Conservation (phyloP, 2,797 vertebrate species). For the Onychomys arenicola region DNA sequence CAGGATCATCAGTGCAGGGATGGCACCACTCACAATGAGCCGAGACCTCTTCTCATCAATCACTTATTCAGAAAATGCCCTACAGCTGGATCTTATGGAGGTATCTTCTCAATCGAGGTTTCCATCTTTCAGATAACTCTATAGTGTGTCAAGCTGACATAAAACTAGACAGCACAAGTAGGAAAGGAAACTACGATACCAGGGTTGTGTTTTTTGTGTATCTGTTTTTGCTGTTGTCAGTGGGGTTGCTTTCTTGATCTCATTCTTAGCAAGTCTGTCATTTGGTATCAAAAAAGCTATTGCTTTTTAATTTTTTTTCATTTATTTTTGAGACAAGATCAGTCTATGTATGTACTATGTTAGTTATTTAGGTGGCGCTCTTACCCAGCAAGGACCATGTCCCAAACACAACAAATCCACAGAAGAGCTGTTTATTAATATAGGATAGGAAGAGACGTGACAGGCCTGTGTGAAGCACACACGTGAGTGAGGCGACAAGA, state of each 20-base stretch:
- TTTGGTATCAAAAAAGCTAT: background rate
- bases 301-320: background rate
- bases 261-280: background rate
- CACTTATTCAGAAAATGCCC: background rate
- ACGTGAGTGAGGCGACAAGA: too few species aligned
- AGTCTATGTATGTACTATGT: background rate
- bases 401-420: too few species aligned
- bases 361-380: too few species aligned
- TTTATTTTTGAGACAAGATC: background rate
- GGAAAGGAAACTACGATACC: background rate
- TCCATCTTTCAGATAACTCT: background rate
- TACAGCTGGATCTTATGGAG: background rate
- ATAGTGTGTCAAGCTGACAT: background rate
- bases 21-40: background rate
- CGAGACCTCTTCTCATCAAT: background rate
- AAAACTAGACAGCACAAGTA: background rate
- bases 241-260: background rate
- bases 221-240: background rate
- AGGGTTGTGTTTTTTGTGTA: background rate
- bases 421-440: too few species aligned
- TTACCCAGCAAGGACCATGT: too few species aligned
- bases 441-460: too few species aligned
- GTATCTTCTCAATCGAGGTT: too few species aligned
- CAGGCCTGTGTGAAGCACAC: too few species aligned
- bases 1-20: background rate